phyloP scores from a whole-genome alignment of 2,888 invertebrate genomes.

The Gasteruption jaculator region DNA sequence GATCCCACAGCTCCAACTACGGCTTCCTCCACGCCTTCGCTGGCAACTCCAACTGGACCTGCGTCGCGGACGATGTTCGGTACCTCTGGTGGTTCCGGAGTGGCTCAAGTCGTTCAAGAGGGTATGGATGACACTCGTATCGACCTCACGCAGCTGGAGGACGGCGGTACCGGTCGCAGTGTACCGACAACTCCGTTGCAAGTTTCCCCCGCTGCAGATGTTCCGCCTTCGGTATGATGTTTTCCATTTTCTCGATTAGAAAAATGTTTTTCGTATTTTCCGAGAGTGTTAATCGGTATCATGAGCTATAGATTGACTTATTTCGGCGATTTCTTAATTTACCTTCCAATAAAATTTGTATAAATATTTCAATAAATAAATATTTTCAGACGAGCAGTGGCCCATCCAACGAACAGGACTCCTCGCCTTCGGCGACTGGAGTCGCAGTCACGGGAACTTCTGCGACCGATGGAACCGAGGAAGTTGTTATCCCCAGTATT shows the following conservation, averaged over 20 bases:
- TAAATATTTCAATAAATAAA: no score
- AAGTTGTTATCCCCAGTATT: conserved; percentile 34
- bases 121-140: conserved; percentile 73
- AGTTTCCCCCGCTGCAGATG: conserved; percentile 56
- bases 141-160: conserved; percentile 63
- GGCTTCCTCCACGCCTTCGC: conserved; percentile 38
- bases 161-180: conserved; percentile 61
- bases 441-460: conserved; percentile 33
- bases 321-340: conserved; percentile 4
- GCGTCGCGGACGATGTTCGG: conserved; percentile 35
- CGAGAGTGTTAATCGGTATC: conserved; percentile 2
- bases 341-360: no score
- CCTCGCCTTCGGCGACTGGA: conserved; percentile 33
- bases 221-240: conserved; percentile 38
- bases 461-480: conserved; percentile 35
- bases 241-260: no score
- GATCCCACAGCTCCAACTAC: conserved; percentile 52
- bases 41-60: conserved; percentile 29
- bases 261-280: conserved; percentile 3
- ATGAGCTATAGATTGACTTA: conserved; percentile 6
- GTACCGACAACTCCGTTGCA: conserved; percentile 66
- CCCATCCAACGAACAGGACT: conserved; percentile 41
- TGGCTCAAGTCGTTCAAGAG: conserved; percentile 57
- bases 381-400: conserved; percentile 36
- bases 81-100: conserved; percentile 38